Evolutionary conservation across 2,113 vertebrate genomes (phyloP).

Genomic region (Grallaria varia): DNA sequence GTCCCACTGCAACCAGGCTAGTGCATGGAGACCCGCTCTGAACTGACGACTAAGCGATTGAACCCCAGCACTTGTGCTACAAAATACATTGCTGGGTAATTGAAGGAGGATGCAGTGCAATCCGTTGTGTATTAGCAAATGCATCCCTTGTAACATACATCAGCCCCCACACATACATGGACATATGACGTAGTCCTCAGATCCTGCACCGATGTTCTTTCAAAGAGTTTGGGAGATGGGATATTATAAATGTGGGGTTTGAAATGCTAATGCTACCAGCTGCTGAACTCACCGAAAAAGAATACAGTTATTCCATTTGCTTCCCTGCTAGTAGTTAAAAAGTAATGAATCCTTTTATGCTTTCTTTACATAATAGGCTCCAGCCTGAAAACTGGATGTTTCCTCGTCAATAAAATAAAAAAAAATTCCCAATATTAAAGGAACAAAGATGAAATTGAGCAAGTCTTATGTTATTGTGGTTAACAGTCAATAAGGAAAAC

Average conservation of each 20-base stretch:
- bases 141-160: accelerated
- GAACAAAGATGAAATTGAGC: slow-evolving; percentile 59
- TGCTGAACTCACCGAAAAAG: background rate
- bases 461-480: slow-evolving; percentile 61
- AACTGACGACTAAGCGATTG: accelerated
- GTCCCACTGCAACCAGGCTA: background rate
- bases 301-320: background rate
- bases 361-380: slow-evolving; percentile 64
- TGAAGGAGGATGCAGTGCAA: background rate
- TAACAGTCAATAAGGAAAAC: slow-evolving; percentile 70
- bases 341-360: slow-evolving; percentile 68
- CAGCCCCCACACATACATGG: accelerated
- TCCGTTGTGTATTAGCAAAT: background rate
- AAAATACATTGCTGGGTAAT: accelerated
- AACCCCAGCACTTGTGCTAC: background rate
- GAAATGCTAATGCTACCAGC: slow-evolving; percentile 2
- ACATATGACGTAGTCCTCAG: background rate
- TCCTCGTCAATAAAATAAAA: slow-evolving; percentile 63
- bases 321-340: slow-evolving; percentile 60
- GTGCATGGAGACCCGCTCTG: background rate
- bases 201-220: background rate
- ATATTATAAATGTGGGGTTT: background rate
- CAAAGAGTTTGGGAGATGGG: background rate
- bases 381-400: slow-evolving; percentile 65
- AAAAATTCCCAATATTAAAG: slow-evolving; percentile 65